Percentiles rank a stretch among this genome's conserved stretches.
These are phyloP conservation scores for Ochlodes sylvanus DNA, from an alignment of 2,888 invertebrate species.

Conservation along the genomic window DNA sequence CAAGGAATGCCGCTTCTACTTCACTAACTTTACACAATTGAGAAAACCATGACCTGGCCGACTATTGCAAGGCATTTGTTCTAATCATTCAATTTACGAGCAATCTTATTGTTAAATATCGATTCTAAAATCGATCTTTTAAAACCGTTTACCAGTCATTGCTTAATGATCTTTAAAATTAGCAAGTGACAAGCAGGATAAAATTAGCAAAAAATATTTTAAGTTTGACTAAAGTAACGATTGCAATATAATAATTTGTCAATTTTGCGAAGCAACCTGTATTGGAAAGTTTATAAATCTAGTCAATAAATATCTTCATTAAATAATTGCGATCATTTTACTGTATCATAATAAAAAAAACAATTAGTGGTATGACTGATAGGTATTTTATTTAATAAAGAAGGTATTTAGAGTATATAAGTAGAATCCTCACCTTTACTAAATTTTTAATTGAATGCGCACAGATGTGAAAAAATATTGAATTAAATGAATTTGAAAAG, in stretches of 20 bases:
- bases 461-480: too few relatives aligned
- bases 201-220: not conserved
- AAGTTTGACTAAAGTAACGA: not conserved
- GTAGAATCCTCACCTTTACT: too few relatives aligned
- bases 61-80: constrained; percentile 59
- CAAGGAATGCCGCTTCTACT: constrained; percentile 4
- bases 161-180: constrained; percentile 1
- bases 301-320: too few relatives aligned
- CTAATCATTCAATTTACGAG: constrained; percentile 67
- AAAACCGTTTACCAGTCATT: not conserved
- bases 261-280: not conserved
- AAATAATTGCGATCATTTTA: too few relatives aligned
- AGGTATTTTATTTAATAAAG: too few relatives aligned
- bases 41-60: constrained; percentile 56
- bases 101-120: constrained; percentile 48
- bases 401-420: too few relatives aligned
- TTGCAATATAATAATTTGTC: not conserved
- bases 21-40: constrained; percentile 39
- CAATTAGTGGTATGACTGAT: too few relatives aligned
- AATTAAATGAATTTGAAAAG: too few relatives aligned
- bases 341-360: too few relatives aligned
- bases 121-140: constrained; percentile 38
- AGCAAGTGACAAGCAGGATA: constrained; percentile 3
- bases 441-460: too few relatives aligned
- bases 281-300: not conserved